phyloP scores from a whole-genome alignment of 2,888 invertebrate species.

The Scrobipalpa costella region DNA sequence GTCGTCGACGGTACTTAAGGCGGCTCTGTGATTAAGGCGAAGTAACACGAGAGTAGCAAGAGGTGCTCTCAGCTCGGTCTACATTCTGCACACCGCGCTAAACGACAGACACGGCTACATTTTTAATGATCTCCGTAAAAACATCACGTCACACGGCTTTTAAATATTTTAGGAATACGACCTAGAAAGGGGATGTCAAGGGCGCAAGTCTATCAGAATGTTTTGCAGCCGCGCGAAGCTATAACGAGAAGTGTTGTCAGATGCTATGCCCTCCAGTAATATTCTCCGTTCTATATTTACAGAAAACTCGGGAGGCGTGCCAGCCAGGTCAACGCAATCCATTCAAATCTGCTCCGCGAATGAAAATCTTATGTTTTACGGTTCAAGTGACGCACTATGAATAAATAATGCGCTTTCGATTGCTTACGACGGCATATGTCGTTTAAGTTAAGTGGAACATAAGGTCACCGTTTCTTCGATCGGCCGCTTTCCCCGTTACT shows the following conservation, averaged over 20 bases:
- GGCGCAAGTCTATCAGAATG: slow-evolving; percentile 37
- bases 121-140: slow-evolving; percentile 48
- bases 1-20: slow-evolving; percentile 32
- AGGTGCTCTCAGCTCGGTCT: slow-evolving; percentile 52
- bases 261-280: slow-evolving; percentile 53
- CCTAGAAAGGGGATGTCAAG: slow-evolving; percentile 38
- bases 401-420: slow-evolving; percentile 25
- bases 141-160: slow-evolving; percentile 29
- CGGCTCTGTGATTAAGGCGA: slow-evolving; percentile 38
- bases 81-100: slow-evolving; percentile 50
- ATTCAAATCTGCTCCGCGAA: slow-evolving; percentile 42
- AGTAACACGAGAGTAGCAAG: slow-evolving; percentile 42
- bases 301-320: slow-evolving; percentile 65
- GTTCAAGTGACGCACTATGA: slow-evolving; percentile 8
- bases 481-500: slow-evolving; percentile 17
- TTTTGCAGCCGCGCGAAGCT: slow-evolving; percentile 29
- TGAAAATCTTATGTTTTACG: slow-evolving; percentile 20
- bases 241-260: slow-evolving; percentile 58
- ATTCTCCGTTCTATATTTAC: slow-evolving; percentile 67
- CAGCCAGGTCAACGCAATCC: slow-evolving; percentile 56
- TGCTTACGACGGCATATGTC: slow-evolving; percentile 19
- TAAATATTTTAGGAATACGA: slow-evolving; percentile 38
- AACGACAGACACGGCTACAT: slow-evolving; percentile 50
- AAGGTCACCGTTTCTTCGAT: slow-evolving; percentile 22
- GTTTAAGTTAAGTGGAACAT: slow-evolving; percentile 21